A percentile compares a stretch with the other conserved stretches of the same genome.
These are phyloP conservation scores for Drosophila pseudoobscura DNA, from an alignment of 1,140 invertebrate genomes.

Conservation along the genomic window DNA sequence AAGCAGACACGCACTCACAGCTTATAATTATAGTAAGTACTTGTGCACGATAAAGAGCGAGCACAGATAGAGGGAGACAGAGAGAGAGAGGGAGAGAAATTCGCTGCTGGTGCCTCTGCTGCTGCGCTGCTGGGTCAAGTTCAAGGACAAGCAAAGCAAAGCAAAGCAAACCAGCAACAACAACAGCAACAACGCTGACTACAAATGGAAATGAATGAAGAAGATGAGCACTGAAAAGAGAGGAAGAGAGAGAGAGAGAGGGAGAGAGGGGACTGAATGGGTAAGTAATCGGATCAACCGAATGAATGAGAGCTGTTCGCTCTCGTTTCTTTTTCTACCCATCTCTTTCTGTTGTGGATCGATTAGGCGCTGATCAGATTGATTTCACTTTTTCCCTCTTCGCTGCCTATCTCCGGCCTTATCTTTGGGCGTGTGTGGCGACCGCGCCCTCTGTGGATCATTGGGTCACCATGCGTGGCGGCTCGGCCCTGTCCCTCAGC, in stretches of 20 bases:
- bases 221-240: constrained; percentile 21
- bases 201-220: constrained; percentile 66
- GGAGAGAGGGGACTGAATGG: no score
- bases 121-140: constrained; percentile 69
- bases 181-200: constrained; percentile 18
- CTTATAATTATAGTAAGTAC: constrained; percentile 70
- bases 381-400: constrained; percentile 60
- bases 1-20: constrained; percentile 32
- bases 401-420: constrained; percentile 13
- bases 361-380: constrained; percentile 38
- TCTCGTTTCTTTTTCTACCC: no score
- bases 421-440: constrained; percentile 21
- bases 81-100: no score
- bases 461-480: constrained; percentile 66
- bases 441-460: constrained; percentile 78
- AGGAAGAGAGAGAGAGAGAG: background rate
- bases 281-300: constrained; percentile 6
- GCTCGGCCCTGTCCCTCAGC: constrained; percentile 47
- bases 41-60: constrained; percentile 58
- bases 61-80: constrained; percentile 43
- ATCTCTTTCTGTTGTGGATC: constrained; percentile 28
- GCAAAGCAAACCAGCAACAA: background rate
- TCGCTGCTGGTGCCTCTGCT: constrained; percentile 29
- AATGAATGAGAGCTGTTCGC: background rate
- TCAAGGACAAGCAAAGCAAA: constrained; percentile 63